Evolutionary conservation across 2,113 vertebrate genomes (phyloP).

Genomic region (Gymnocephalus cernua): DNA sequence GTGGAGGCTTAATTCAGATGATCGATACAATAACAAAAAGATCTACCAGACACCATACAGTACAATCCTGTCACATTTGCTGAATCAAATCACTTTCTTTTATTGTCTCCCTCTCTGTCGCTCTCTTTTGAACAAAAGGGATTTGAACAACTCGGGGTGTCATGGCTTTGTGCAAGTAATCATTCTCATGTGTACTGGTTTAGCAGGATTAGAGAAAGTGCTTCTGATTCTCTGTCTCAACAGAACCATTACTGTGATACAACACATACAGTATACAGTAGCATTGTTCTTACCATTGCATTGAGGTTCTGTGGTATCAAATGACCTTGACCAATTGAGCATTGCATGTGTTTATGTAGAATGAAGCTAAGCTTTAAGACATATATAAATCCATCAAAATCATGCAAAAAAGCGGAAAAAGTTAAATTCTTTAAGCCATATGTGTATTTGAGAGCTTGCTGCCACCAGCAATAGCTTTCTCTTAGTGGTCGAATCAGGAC

Average conservation of each 20-base stretch:
- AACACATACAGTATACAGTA: slow-evolving; percentile 25
- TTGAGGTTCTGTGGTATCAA: slow-evolving; percentile 8
- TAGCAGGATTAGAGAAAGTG: slow-evolving; percentile 78
- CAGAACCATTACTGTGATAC: slow-evolving; percentile 50
- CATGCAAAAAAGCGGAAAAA: neutral
- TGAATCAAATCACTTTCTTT: slow-evolving; percentile 66
- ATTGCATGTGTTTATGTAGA: neutral
- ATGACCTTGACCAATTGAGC: slow-evolving; percentile 1
- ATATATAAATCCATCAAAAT: neutral
- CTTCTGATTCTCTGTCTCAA: slow-evolving; percentile 65
- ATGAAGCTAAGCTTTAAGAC: neutral
- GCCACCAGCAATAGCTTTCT: neutral
- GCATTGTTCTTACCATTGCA: neutral
- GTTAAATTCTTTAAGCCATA: neutral
- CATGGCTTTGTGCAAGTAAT: slow-evolving; percentile 78
- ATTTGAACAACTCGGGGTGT: slow-evolving; percentile 77
- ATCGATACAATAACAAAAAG: slow-evolving; percentile 56
- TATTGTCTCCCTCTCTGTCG: slow-evolving; percentile 53
- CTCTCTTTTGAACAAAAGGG: slow-evolving; percentile 75
- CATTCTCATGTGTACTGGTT: slow-evolving; percentile 75
- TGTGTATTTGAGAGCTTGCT: slow-evolving; percentile 17
- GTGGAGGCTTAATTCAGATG: slow-evolving; percentile 28
- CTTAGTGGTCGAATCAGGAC: neutral
- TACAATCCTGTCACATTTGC: slow-evolving; percentile 67
- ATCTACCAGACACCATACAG: slow-evolving; percentile 54